Evolutionary conservation across 2,797 vertebrate genomes (phyloP).

Genomic region (Podarcis lilfordi): DNA sequence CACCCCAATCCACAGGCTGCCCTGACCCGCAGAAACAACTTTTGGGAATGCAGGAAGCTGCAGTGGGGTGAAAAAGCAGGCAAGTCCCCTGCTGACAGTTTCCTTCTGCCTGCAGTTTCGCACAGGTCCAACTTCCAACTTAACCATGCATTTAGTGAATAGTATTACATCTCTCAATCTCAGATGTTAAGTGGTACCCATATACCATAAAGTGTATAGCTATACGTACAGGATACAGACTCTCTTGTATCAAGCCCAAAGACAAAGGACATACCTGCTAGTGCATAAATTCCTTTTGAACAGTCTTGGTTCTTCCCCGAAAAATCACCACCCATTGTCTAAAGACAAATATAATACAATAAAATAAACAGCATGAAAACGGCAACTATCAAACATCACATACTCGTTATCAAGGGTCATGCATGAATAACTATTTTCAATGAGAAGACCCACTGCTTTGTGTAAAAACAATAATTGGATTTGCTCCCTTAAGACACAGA

Average conservation of each 20-base stretch:
- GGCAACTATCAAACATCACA: neutral
- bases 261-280: slow-evolving; percentile 84
- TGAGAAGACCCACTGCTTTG: neutral
- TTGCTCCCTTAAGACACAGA: neutral
- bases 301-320: slow-evolving; percentile 98
- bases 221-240: neutral
- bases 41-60: neutral
- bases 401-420: neutral
- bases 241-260: neutral
- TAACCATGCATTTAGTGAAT: neutral
- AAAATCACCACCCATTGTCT: slow-evolving; percentile 99
- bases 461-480: neutral
- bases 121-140: neutral
- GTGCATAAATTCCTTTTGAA: slow-evolving; percentile 96
- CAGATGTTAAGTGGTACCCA: neutral
- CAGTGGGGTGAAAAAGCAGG: neutral
- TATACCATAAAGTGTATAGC: neutral
- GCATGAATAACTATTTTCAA: neutral
- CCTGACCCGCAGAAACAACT: neutral
- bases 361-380: neutral
- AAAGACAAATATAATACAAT: slow-evolving; percentile 50
- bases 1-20: neutral
- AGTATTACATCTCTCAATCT: neutral
- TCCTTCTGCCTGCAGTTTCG: neutral
- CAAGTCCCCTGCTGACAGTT: neutral